Evolutionary conservation across 1,140 invertebrate genomes (phyloP).

Genomic region (Ganaspis sp.): DNA sequence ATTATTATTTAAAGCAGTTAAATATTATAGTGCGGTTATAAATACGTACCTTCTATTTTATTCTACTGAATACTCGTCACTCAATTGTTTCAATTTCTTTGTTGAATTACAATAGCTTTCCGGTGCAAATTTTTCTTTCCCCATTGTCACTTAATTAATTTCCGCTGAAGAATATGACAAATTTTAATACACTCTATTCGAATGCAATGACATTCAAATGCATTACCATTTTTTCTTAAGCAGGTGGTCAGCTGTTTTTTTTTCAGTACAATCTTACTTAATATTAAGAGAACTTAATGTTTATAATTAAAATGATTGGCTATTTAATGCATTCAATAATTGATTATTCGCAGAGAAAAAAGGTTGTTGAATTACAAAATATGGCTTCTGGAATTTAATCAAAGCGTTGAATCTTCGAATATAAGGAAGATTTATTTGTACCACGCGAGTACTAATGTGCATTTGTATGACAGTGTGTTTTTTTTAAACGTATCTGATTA

Average conservation of each 20-base stretch:
- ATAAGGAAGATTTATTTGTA: neutral
- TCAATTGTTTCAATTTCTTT: slow-evolving; percentile 25
- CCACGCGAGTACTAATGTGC: slow-evolving; percentile 22
- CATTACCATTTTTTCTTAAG: neutral
- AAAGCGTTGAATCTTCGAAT: neutral
- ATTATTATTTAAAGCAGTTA: neutral
- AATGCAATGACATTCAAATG: neutral
- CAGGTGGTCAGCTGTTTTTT: neutral
- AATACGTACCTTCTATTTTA: neutral
- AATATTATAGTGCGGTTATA: neutral
- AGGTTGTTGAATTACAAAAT: neutral
- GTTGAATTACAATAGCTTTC: slow-evolving; percentile 1
- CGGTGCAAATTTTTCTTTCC: neutral
- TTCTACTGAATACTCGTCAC: neutral
- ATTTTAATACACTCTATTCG: neutral
- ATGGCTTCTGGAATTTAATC: slow-evolving; percentile 22
- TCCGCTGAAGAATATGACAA: neutral
- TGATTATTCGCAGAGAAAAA: neutral
- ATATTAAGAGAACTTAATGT: no score
- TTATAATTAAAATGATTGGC: neutral
- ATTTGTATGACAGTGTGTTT: slow-evolving; percentile 4
- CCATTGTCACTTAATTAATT: slow-evolving; percentile 21
- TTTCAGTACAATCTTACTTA: neutral
- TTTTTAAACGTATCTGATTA: neutral
- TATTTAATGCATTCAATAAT: neutral